A percentile compares a stretch with the other conserved stretches of the same genome.
These are phyloP conservation scores for Argyra leucocephala DNA, from an alignment of 2,888 invertebrate species.

Conservation along the genomic window DNA sequence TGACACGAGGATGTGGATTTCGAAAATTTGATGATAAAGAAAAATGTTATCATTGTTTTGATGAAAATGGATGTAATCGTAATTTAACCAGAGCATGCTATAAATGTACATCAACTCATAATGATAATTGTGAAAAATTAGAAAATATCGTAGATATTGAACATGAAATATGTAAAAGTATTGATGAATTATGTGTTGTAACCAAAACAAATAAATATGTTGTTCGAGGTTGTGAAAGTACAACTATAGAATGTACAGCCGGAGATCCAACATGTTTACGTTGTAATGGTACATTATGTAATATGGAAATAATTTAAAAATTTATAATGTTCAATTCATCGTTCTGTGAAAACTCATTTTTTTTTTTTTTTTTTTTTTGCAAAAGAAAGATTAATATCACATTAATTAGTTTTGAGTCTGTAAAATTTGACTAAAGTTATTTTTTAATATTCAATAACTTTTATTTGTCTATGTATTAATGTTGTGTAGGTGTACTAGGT, in stretches of 20 bases:
- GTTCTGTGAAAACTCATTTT: no score
- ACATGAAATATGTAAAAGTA: conserved; percentile 27
- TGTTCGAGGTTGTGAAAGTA: conserved; percentile 32
- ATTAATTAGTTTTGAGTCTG: no score
- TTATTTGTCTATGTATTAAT: no score
- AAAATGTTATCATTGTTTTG: conserved; percentile 33
- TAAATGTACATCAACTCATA: conserved; percentile 32
- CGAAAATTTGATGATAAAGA: conserved; percentile 21
- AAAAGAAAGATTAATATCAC: no score
- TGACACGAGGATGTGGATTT: conserved; percentile 35
- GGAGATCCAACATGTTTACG: conserved; percentile 35
- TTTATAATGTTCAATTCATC: no score
- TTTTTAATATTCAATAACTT: no score
- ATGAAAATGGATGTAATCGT: conserved; percentile 31
- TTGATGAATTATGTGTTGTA: conserved; percentile 33
- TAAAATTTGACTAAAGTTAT: no score
- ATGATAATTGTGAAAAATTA: conserved; percentile 29
- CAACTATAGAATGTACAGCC: conserved; percentile 31
- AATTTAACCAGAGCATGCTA: conserved; percentile 33
- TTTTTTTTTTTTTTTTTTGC: no score
- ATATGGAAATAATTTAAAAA: conserved; percentile 23
- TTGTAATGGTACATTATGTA: conserved; percentile 36
- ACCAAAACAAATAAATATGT: conserved; percentile 32
- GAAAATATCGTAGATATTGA: conserved; percentile 22
- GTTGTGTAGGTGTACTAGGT: no score